A percentile compares a stretch with the other conserved stretches of the same genome.
These are phyloP conservation scores for Tetheella fluctuosa DNA, from an alignment of 2,888 invertebrate species.

Conservation along the genomic window DNA sequence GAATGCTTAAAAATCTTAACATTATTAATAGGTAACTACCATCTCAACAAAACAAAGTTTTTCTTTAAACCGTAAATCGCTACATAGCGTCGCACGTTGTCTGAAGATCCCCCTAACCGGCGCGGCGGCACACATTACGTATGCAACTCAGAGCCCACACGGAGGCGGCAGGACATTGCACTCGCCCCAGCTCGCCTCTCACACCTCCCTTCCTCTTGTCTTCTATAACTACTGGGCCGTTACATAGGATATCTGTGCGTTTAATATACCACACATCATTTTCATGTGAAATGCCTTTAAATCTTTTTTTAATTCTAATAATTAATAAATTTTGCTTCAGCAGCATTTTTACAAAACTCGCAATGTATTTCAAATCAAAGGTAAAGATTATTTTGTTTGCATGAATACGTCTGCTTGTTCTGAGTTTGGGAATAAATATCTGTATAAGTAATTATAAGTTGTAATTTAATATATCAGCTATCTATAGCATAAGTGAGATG, in stretches of 20 bases:
- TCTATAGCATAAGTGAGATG: too few relatives aligned
- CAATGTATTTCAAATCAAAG: too few relatives aligned
- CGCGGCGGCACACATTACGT: slow-evolving; percentile 57
- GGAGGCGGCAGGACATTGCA: slow-evolving; percentile 70
- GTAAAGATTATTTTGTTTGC: too few relatives aligned
- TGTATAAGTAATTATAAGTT: too few relatives aligned
- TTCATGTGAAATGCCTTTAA: neutral
- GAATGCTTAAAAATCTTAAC: too few relatives aligned
- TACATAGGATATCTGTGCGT: slow-evolving; percentile 21
- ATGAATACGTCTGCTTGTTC: too few relatives aligned
- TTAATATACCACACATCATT: neutral
- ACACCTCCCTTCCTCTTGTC: slow-evolving; percentile 28
- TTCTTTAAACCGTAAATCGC: slow-evolving; percentile 4
- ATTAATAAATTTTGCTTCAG: too few relatives aligned
- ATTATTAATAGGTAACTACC: too few relatives aligned
- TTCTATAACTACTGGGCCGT: slow-evolving; percentile 37
- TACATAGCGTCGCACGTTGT: neutral
- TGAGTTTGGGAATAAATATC: too few relatives aligned
- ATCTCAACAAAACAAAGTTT: neutral
- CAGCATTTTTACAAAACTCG: too few relatives aligned
- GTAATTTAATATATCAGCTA: too few relatives aligned
- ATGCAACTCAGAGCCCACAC: slow-evolving; percentile 64
- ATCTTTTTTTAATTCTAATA: neutral
- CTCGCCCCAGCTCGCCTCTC: slow-evolving; percentile 54
- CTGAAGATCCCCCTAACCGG: slow-evolving; percentile 14